Evolutionary conservation across 2,888 invertebrate genomes (phyloP).

Genomic region (Chaetogeoica ovagalla): DNA sequence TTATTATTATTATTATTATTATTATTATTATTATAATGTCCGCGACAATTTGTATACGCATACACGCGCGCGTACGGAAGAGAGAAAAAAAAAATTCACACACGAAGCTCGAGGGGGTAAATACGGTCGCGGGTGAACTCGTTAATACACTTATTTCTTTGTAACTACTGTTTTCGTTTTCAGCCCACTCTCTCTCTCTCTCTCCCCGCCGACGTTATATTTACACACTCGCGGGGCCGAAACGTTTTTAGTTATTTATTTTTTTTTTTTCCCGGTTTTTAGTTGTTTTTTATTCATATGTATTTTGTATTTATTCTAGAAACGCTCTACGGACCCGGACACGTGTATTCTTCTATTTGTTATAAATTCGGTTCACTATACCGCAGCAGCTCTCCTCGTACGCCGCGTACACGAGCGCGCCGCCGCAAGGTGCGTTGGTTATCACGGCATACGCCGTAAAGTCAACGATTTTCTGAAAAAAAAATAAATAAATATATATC

Average conservation of each 20-base stretch:
- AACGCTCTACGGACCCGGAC: too few relatives aligned
- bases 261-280: not conserved
- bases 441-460: too few relatives aligned
- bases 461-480: too few relatives aligned
- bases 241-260: slow-evolving; percentile 8
- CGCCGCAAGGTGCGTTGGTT: too few relatives aligned
- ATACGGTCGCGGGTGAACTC: not conserved
- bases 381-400: too few relatives aligned
- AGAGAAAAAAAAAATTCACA: slow-evolving; percentile 32
- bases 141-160: slow-evolving; percentile 46
- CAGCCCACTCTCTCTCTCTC: not conserved
- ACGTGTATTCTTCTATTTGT: too few relatives aligned
- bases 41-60: slow-evolving; percentile 1
- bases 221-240: slow-evolving; percentile 12
- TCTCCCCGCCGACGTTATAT: not conserved
- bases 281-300: too few relatives aligned
- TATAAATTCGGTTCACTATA: too few relatives aligned
- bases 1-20: too few relatives aligned
- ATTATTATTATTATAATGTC: not conserved
- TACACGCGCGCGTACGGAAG: not conserved
- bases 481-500: too few relatives aligned
- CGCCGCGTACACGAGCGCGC: too few relatives aligned
- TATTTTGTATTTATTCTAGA: too few relatives aligned
- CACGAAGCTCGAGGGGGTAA: slow-evolving; percentile 25
- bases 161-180: slow-evolving; percentile 7